phyloP scores from a whole-genome alignment of 2,113 vertebrate species.

The Melanerpes formicivorus region DNA sequence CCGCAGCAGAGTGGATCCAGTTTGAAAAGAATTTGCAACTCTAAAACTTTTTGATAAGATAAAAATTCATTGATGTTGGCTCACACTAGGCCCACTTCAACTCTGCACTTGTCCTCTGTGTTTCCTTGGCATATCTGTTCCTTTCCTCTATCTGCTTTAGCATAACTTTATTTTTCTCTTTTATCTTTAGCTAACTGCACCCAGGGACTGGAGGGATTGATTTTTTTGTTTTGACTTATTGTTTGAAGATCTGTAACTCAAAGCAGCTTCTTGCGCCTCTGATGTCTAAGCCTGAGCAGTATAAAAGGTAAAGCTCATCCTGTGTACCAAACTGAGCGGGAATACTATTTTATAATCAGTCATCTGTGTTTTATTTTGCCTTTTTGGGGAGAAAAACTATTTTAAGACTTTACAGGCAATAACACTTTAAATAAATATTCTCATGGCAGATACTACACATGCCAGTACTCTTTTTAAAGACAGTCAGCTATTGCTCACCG shows the following conservation, averaged over 20 bases:
- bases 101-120: slow-evolving; percentile 76
- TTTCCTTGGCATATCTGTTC: slow-evolving; percentile 76
- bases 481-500: background rate
- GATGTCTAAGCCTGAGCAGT: slow-evolving; percentile 88
- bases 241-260: slow-evolving; percentile 97
- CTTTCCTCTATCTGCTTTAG: slow-evolving; percentile 77
- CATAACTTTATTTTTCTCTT: slow-evolving; percentile 90
- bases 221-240: slow-evolving; percentile 95
- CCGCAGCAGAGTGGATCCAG: slow-evolving; percentile 66
- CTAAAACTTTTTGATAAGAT: slow-evolving; percentile 83
- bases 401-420: slow-evolving; percentile 67
- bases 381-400: slow-evolving; percentile 53
- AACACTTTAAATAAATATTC: slow-evolving; percentile 54
- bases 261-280: slow-evolving; percentile 90
- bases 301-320: slow-evolving; percentile 90
- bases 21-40: slow-evolving; percentile 75
- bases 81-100: slow-evolving; percentile 74
- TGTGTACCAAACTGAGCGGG: slow-evolving; percentile 72
- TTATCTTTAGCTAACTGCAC: slow-evolving; percentile 88
- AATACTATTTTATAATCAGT: slow-evolving; percentile 73
- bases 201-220: slow-evolving; percentile 87
- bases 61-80: slow-evolving; percentile 82
- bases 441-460: background rate
- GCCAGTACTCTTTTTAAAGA: slow-evolving; percentile 1
- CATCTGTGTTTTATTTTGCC: slow-evolving; percentile 76